Conservation (phyloP, 2,113 vertebrate genomes). For the Chrysochloris asiatica region DNA sequence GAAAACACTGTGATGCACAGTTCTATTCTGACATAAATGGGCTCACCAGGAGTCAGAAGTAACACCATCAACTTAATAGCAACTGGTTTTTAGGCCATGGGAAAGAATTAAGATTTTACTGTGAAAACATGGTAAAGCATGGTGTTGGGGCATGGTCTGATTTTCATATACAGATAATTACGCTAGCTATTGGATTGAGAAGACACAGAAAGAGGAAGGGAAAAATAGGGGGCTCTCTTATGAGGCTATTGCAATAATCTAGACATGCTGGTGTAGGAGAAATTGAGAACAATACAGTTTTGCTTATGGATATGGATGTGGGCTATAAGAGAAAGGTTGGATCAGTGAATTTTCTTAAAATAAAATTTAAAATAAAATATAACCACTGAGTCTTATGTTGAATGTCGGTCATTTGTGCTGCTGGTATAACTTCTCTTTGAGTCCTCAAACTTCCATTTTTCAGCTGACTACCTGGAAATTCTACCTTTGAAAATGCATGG, state of each 20-base stretch:
- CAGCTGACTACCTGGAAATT: background rate
- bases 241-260: background rate
- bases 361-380: background rate
- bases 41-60: background rate
- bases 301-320: background rate
- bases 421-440: background rate
- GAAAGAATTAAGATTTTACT: background rate
- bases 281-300: background rate
- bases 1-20: background rate
- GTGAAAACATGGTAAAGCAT: background rate
- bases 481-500: background rate
- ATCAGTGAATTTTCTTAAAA: background rate
- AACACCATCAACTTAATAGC: background rate
- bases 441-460: background rate
- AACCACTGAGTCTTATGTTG: background rate
- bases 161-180: slow-evolving; percentile 2
- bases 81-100: background rate
- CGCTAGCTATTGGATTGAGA: background rate
- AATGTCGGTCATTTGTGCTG: background rate
- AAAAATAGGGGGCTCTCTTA: no score
- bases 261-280: background rate
- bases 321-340: background rate
- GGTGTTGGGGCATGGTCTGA: background rate
- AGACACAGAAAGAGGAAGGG: background rate
- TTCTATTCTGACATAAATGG: background rate